A percentile compares a stretch with the other conserved stretches of the same genome.
phyloP scores from a whole-genome alignment of 2,113 vertebrate genomes.

The Albula goreensis region DNA sequence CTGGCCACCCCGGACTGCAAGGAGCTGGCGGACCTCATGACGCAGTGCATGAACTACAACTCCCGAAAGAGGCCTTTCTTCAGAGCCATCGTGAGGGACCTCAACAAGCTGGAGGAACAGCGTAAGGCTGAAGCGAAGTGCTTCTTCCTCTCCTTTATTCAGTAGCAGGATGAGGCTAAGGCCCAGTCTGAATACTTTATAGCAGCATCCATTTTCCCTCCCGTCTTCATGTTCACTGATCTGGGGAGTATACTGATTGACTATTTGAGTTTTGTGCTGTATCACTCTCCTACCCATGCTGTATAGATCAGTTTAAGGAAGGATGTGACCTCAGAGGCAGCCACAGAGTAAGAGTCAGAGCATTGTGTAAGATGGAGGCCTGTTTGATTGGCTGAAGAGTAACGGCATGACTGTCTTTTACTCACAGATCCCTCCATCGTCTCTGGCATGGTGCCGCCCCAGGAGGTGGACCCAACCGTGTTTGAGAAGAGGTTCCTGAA shows the following conservation, averaged over 20 bases:
- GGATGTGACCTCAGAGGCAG: too few relatives aligned
- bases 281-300: too few relatives aligned
- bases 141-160: not conserved
- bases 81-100: slow-evolving; percentile 83
- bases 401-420: not conserved
- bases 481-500: slow-evolving; percentile 84
- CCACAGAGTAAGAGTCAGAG: too few relatives aligned
- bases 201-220: too few relatives aligned
- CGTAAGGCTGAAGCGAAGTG: slow-evolving; percentile 62
- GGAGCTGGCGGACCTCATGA: slow-evolving; percentile 83
- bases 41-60: slow-evolving; percentile 86
- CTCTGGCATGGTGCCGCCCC: slow-evolving; percentile 49
- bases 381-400: not conserved
- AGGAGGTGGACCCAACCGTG: slow-evolving; percentile 78
- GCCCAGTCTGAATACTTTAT: too few relatives aligned
- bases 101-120: slow-evolving; percentile 83
- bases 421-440: slow-evolving; percentile 35
- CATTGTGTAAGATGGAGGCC: not conserved
- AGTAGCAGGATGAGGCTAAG: not conserved
- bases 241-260: too few relatives aligned
- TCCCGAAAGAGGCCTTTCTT: slow-evolving; percentile 83
- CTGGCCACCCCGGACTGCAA: slow-evolving; percentile 76
- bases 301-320: too few relatives aligned
- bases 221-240: too few relatives aligned
- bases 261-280: too few relatives aligned